Percentiles rank a stretch among this genome's conserved stretches.
phyloP scores from a whole-genome alignment of 2,113 vertebrate species.

The Dunckerocampus dactyliophorus region DNA sequence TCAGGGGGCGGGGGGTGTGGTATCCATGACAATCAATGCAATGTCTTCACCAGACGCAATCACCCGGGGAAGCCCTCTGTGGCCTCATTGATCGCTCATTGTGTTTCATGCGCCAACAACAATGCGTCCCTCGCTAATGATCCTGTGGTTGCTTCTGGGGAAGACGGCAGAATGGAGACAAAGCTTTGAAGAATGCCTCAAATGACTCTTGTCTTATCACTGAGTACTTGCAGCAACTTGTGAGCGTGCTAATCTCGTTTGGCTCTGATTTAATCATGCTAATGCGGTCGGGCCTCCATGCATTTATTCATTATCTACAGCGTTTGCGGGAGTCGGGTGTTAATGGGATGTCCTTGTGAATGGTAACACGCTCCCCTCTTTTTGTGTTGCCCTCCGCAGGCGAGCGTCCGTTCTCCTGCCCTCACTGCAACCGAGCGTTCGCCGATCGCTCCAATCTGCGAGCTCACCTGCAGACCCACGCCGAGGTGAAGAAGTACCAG shows the following conservation, averaged over 20 bases:
- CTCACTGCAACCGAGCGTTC: constrained; percentile 93
- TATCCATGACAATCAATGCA: constrained; percentile 31
- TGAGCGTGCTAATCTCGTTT: constrained; percentile 64
- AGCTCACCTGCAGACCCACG: constrained; percentile 96
- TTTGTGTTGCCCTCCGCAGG: constrained; percentile 62
- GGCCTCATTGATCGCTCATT: constrained; percentile 66
- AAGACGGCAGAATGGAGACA: constrained; percentile 32
- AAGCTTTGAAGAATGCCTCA: constrained; percentile 41
- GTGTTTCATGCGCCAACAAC: constrained; percentile 53
- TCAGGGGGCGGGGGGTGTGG: neutral
- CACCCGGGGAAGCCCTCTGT: constrained; percentile 41
- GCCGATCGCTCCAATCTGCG: constrained; percentile 96
- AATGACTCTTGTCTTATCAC: constrained; percentile 34
- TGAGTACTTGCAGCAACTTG: constrained; percentile 59
- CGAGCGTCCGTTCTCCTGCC: constrained; percentile 94
- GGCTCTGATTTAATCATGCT: constrained; percentile 64
- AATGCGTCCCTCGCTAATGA: constrained; percentile 49
- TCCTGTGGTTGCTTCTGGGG: constrained; percentile 51
- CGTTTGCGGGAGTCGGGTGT: constrained; percentile 39
- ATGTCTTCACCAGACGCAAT: constrained; percentile 43
- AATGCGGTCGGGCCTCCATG: constrained; percentile 56
- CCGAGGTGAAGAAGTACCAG: constrained; percentile 96
- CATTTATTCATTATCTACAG: constrained; percentile 42
- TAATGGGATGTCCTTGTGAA: constrained; percentile 30
- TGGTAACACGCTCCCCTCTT: constrained; percentile 25